Base-by-base conservation (phyloP, 2,113 vertebrate genomes). In the Peromyscus maniculatus region DNA sequence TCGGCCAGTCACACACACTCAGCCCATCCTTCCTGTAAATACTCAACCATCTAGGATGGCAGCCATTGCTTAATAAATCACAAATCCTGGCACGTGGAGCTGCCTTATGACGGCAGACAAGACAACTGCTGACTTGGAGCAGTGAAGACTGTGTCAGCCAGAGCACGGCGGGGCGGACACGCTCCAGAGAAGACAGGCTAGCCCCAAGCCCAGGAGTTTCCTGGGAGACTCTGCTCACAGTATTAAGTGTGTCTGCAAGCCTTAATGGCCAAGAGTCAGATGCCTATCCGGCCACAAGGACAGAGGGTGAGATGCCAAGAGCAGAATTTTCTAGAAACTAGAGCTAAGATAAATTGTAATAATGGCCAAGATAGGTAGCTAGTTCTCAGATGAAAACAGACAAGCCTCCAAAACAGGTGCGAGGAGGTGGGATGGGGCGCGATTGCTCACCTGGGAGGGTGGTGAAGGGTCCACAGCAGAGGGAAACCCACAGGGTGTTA, bases 301-400 rank as follows among this genome's bases (percentile, higher is more conserved):
- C 15, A n/a, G 64, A 69, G 90, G 72, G 64, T 80, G 36, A 91
- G 66, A 57, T 43, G 82, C 97, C 82, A 92, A 91, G 79, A 82
- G 89, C 67, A 96, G 74, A 95, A 91, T 94, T 97, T 98, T 95
- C 91, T 95, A 96, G 39, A 80, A 96, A 94, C 83, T 57, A 22
- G 43, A 95, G 97, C 79, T 78, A 96, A 96, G 92, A 97, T 57
- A 84, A 94, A 78, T 75, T 17, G 8, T 8, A 88, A 86, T 90
- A 96, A 93, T 1, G 91, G 91, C 96, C 95, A 67, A 96, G 83
- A 95, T 43, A 95, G 89, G 92, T 74, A 36, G 31, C 39, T 82
- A 72, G 74, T 67, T 95, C 69, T 95, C 93, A 69, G 75, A 96
- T 72, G 91, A 87, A 94, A 95, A 95, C 52, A 93, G 78, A 36